A percentile compares a stretch with the other conserved stretches of the same genome.
Evolutionary conservation across 2,113 vertebrate species (phyloP).

Genomic region (Proteles cristata): DNA sequence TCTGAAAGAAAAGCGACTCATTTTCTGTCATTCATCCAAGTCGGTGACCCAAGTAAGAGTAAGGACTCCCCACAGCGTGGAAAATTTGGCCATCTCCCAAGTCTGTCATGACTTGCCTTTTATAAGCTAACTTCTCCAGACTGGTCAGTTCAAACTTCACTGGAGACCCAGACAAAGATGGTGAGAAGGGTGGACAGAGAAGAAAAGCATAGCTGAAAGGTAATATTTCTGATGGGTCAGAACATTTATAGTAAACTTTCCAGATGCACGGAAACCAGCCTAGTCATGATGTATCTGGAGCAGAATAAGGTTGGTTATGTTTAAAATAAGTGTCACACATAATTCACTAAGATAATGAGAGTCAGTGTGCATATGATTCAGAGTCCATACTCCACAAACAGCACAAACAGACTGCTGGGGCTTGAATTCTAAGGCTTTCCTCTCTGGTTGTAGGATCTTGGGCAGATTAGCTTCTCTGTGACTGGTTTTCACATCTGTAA

Average conservation of each 20-base stretch:
- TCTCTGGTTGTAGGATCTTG: not conserved
- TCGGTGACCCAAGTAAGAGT: not conserved
- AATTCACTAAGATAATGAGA: not conserved
- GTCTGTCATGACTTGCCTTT: not conserved
- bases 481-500: not conserved
- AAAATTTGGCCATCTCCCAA: not conserved
- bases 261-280: not conserved
- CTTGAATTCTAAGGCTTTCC: not conserved
- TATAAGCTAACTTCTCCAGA: slow-evolving; percentile 39
- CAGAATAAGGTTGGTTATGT: not conserved
- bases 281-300: not conserved
- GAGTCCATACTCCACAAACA: not conserved
- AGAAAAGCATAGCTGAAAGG: not conserved
- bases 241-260: not conserved
- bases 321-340: not conserved
- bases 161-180: slow-evolving; percentile 29
- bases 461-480: not conserved
- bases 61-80: not conserved
- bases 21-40: not conserved
- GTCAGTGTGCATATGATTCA: accelerated
- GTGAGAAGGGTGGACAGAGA: slow-evolving; percentile 9
- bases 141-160: slow-evolving; percentile 38
- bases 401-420: no score
- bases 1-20: slow-evolving; percentile 16
- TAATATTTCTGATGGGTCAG: not conserved